Base-by-base conservation (phyloP, 2,888 invertebrate genomes). In the Cataglyphis altisquamis region DNA sequence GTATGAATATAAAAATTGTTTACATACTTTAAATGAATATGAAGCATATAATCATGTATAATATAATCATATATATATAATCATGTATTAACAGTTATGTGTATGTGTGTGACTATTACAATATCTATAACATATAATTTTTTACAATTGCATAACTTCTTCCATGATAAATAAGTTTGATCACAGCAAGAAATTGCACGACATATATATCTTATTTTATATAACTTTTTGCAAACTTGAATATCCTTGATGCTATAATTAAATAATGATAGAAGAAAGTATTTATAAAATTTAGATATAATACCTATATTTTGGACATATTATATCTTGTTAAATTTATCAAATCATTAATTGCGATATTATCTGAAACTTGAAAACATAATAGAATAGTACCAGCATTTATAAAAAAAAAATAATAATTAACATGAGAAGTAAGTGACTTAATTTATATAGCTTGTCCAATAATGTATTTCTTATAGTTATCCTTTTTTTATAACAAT, bases 121-220 rank as follows among this genome's bases (percentile, higher is more conserved):
- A 29, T 62, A 9, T 29, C n/a, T 29, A 3, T 60, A n/a, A n/a
- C 10, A 32, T 9, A 21, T 36, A 74, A 32, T 15, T 64, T 15
- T 5, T 74, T 4, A 15, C 9, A 74, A n/a, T 74, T 74, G 36
- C 9, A 10, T 48, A 48, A 74, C 10, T 74, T 73, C 29, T 9
- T n/a, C 41, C n/a, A 60, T 6, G n/a, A 29, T 21, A 48, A 21
- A n/a, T 15, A n/a, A 73, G 6, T n/a, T 32, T 68, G 5, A 52
- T 52, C 15, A 36, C 8, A 68, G 12, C 1, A 39, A 25, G 3
- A 41, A 36, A 55, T 3, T 55, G 10, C 15, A 39, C 3, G 8
- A 25, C 10, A 12, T n/a, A 15, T 60, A n/a, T n/a, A n/a, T 60
- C 4, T n/a, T 29, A 60, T 12, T 25, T 60, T 41, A 18, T 57